Evolutionary conservation across 1,140 invertebrate species (phyloP).

Genomic region (Magallana gigas): DNA sequence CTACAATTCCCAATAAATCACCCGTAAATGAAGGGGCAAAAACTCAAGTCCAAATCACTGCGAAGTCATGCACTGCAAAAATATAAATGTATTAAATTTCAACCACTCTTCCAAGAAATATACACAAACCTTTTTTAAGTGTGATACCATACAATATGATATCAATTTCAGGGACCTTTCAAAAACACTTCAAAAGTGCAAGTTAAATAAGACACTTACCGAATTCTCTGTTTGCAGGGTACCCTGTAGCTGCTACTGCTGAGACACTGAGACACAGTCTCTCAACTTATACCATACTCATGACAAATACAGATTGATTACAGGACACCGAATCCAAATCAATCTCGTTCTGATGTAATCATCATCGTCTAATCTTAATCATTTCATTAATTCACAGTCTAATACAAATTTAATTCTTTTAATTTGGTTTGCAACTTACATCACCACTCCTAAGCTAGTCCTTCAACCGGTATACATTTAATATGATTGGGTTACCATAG

Average conservation of each 20-base stretch:
- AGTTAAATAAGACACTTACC: too few relatives aligned
- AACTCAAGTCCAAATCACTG: background rate
- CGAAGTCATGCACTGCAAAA: too few relatives aligned
- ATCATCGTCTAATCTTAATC: background rate
- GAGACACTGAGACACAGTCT: background rate
- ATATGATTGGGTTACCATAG: too few relatives aligned
- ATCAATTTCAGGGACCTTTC: too few relatives aligned
- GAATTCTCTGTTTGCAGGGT: too few relatives aligned
- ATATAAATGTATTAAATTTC: too few relatives aligned
- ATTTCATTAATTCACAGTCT: conserved; percentile 15
- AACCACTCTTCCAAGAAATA: too few relatives aligned
- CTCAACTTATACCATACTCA: background rate
- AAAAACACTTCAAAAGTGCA: too few relatives aligned
- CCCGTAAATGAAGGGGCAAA: background rate
- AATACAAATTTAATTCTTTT: background rate
- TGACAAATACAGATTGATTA: background rate
- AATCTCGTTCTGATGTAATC: background rate
- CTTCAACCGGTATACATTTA: background rate
- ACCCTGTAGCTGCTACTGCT: background rate
- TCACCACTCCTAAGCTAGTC: background rate
- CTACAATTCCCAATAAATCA: background rate
- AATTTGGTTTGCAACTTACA: background rate
- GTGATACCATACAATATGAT: too few relatives aligned
- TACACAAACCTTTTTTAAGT: too few relatives aligned
- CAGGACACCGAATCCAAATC: background rate